A percentile compares a stretch with the other conserved stretches of the same genome.
These are phyloP conservation scores for Nannobrachium achirus DNA, from an alignment of 2,113 vertebrate genomes.

Conservation along the genomic window DNA sequence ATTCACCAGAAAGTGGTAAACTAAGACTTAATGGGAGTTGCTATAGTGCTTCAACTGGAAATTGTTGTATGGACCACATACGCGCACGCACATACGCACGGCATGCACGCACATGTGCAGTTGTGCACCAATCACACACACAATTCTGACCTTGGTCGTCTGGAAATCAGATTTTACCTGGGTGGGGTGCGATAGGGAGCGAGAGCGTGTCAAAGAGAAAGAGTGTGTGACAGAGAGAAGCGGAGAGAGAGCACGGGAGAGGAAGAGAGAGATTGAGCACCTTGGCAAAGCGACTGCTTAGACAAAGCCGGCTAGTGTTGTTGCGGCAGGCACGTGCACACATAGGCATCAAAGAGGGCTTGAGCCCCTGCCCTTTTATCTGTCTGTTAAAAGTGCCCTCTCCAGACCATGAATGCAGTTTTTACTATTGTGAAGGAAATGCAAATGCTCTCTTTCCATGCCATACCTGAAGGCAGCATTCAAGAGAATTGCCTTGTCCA, in stretches of 20 bases:
- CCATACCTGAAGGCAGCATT: no score
- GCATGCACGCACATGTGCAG: not conserved
- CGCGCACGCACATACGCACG: conserved; percentile 6
- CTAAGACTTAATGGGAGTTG: conserved; percentile 9
- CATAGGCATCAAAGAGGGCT: no score
- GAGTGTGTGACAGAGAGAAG: not conserved
- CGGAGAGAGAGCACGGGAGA: not conserved
- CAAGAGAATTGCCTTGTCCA: no score
- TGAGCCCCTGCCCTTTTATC: no score
- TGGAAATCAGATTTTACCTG: conserved; percentile 6
- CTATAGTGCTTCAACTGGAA: not conserved
- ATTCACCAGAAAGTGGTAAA: not conserved
- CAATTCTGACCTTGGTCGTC: conserved; percentile 1
- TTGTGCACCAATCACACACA: not conserved
- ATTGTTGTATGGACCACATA: not conserved
- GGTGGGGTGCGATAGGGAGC: not conserved
- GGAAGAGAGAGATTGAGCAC: not conserved
- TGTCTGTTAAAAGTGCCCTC: no score
- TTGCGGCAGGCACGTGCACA: no score
- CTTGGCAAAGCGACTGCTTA: conserved; percentile 4
- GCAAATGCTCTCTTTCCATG: no score
- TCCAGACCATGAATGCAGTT: no score
- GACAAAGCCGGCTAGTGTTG: conserved; percentile 13
- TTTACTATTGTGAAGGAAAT: no score
- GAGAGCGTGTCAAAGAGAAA: not conserved